These are phyloP conservation scores for Zoanthus sansibaricus DNA, from an alignment of 92 coral and sea anemone genomes.

Conservation along the genomic window DNA sequence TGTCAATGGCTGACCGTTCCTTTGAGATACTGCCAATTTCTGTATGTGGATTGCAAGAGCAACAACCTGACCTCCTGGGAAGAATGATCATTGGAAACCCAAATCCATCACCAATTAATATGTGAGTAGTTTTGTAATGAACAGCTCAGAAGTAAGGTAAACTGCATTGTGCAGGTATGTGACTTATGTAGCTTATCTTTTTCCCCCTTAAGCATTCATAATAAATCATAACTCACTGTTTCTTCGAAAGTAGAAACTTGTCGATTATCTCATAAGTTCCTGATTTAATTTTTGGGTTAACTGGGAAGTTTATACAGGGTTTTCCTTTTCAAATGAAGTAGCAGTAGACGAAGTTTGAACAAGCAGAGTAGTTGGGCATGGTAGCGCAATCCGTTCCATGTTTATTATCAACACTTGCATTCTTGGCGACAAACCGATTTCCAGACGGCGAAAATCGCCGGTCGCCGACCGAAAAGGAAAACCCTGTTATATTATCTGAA, in stretches of 20 bases:
- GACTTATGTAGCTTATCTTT: neutral
- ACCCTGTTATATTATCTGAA: no score
- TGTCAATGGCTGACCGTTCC: conserved; percentile 42
- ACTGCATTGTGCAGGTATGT: neutral
- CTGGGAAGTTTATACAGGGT: neutral
- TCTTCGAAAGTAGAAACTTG: neutral
- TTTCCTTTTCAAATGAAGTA: no score
- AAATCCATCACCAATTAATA: no score
- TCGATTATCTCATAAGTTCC: neutral
- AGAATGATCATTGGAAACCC: neutral
- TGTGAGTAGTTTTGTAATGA: neutral
- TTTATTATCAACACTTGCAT: no score
- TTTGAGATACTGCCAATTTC: conserved; percentile 34
- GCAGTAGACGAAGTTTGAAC: no score
- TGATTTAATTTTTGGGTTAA: neutral
- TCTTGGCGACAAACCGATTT: no score
- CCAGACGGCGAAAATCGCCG: no score
- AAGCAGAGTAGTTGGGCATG: no score
- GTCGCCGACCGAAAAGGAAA: no score
- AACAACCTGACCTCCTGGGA: neutral
- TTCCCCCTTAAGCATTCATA: neutral
- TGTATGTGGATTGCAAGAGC: neutral
- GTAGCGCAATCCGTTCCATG: no score
- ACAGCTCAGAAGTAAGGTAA: neutral
- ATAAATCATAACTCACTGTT: neutral